Conservation (phyloP, 2,113 vertebrate species). For the Aldabrachelys gigantea region DNA sequence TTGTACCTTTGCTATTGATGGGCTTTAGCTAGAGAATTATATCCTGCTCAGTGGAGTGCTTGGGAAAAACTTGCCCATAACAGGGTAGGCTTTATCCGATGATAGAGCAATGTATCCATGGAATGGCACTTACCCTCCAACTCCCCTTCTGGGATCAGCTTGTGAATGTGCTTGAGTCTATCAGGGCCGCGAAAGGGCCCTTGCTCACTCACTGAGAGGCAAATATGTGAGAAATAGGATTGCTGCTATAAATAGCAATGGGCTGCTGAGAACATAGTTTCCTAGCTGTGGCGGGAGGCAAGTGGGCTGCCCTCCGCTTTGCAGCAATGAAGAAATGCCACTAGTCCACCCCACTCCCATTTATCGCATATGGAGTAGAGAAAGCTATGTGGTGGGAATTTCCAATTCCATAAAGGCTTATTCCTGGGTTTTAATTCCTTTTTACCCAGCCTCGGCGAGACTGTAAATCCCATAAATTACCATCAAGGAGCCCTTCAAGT, state of each 20-base stretch:
- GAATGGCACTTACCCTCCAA: not conserved
- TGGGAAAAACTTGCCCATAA: not conserved
- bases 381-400: conserved; percentile 55
- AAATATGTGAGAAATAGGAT: conserved; percentile 67
- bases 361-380: conserved; percentile 36
- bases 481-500: not conserved
- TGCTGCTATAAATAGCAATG: conserved; percentile 63
- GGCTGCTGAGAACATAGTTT: conserved; percentile 62
- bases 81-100: not conserved
- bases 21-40: not conserved
- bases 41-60: fast-evolving
- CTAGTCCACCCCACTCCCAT: not conserved
- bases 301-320: conserved; percentile 55
- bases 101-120: not conserved
- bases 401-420: conserved; percentile 50
- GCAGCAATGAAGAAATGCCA: conserved; percentile 11
- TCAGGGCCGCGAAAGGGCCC: conserved; percentile 54
- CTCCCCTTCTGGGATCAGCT: conserved; percentile 12
- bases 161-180: conserved; percentile 24
- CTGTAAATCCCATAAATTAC: conserved; percentile 25
- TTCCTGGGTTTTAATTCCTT: conserved; percentile 39
- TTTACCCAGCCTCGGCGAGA: not conserved
- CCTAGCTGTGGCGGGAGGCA: conserved; percentile 22
- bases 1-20: not conserved
- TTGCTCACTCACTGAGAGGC: conserved; percentile 61